A percentile compares a stretch with the other conserved stretches of the same genome.
Conservation (phyloP, 2,888 invertebrate species). For the Parelbella ahira region DNA sequence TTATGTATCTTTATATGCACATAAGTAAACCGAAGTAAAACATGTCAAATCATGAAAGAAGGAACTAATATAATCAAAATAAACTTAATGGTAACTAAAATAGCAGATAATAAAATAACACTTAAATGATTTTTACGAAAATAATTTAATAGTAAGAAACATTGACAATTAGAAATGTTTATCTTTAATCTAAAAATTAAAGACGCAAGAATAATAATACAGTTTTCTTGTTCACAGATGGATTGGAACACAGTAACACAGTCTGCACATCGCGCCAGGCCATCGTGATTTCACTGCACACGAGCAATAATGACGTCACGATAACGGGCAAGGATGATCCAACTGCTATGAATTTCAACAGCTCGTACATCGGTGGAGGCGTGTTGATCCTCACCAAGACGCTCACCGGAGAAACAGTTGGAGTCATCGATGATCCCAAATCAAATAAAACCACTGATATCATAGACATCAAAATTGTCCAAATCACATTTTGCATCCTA, state of each 20-base stretch:
- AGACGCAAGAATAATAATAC: too few relatives aligned
- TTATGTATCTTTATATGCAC: too few relatives aligned
- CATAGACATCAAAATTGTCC: slow-evolving; percentile 84
- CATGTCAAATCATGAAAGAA: too few relatives aligned
- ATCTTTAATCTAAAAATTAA: too few relatives aligned
- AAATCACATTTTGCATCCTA: slow-evolving; percentile 86
- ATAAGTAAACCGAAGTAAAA: too few relatives aligned
- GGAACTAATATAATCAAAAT: too few relatives aligned
- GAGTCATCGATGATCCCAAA: slow-evolving; percentile 66
- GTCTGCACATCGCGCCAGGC: slow-evolving; percentile 29
- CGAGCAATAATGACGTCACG: slow-evolving; percentile 39
- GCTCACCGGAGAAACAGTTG: slow-evolving; percentile 64
- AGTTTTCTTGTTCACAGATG: slow-evolving; percentile 24
- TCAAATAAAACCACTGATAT: slow-evolving; percentile 75
- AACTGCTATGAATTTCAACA: slow-evolving; percentile 60
- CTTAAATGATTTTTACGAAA: too few relatives aligned
- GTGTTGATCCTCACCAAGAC: slow-evolving; percentile 67
- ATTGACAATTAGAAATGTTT: too few relatives aligned
- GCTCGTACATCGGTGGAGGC: slow-evolving; percentile 54
- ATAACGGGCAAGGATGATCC: slow-evolving; percentile 46
- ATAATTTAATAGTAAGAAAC: too few relatives aligned
- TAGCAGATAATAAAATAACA: too few relatives aligned
- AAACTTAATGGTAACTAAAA: too few relatives aligned
- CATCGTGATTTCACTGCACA: slow-evolving; percentile 46
- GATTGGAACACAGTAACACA: background rate